Base-by-base conservation (phyloP, 1,140 invertebrate species). In the Ridgeia piscesae region DNA sequence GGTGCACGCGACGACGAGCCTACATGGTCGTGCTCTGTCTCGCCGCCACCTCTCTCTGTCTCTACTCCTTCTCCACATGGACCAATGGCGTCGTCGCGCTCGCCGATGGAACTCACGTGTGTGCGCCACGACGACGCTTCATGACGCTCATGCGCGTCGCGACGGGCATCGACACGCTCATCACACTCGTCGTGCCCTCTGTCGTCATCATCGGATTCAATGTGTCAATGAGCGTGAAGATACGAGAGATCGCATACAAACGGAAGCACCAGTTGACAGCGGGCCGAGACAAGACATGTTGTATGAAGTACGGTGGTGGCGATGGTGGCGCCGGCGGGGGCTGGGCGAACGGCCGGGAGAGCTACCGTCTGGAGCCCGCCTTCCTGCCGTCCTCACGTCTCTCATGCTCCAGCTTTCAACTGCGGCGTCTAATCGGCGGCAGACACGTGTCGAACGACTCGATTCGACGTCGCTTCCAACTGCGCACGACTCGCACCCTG, bases 141-240 rank as follows among this genome's bases (percentile, higher is more conserved):
- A 93, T 95, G 48, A 95, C 96, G 89, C 93, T 95, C 0, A 96
- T 34, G n/a, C 42, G n/a, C 33, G 33, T 92, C 88, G 33, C 97
- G 96, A 95, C 96, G 91, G 95, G 96, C 42, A 95, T 97, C 92
- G 97, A 97, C 94, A 97, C 96, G 90, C 94, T 97, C 35, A 95
- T 96, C 0, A 97, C 97, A n/a, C 95, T 97, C 1, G 95, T 97
- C 34, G 94, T 96, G 1, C 97, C 97, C 0, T 94, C 97, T 4
- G 94, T 96, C 0, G 95, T 97, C 42, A 97, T 97, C 92, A 95
- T 97, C 88, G 95, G 97, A 91, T 97, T 97, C 97, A 97, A 97
- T 93, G 96, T 96, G 0, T 96, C 97, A 95, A 97, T 97, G 91
- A 58, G 33, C 35, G 33, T 91, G 34, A 34, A 91, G 91, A 91